Evolutionary conservation across 2,888 invertebrate genomes (phyloP), one percentile per base, ranked within the genome.

Genomic region (Drosophila macrospina): DNA sequence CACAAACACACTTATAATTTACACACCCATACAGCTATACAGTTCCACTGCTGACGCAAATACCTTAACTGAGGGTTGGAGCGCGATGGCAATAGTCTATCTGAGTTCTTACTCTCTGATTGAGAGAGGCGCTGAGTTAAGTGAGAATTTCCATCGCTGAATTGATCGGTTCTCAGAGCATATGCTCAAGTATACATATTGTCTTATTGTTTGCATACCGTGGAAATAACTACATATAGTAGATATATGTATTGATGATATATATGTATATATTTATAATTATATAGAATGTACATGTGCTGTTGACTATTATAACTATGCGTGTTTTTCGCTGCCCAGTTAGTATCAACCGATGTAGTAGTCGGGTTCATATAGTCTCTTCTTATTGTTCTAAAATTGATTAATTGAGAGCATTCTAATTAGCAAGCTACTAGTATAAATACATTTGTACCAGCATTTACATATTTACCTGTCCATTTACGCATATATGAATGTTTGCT

Each of bases 81-180:
- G 39, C 24, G 76, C 51, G 77, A 75, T 32, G 30, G 57, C 75
- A 57, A 62, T 72, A 75, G 61, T 48, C 51, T 32, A 51, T 30
- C 24, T 30, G 47, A 45, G 64, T 75, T 77, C 73, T 70, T 68
- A 72, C 64, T 42, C 69, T 64, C 41, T 32, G 36, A 36, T 54
- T n/a, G 8, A 30, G 26, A 59, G 59, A 55, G 64, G 5, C 36
- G 13, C n/a, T 54, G 47, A 7, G 41, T 42, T 15, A 15, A 36
- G 42, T 11, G 42, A 64, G 56, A 56, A 55, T 44, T 41, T 48
- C 55, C 44, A 55, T 36, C 30, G 57, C 57, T 69, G 44, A 69
- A 65, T 73, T 60, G 74, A 74, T 74, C 74, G 37, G 41, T 50
- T 68, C 72, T 74, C 74, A 42, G 16, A 34, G 51, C 20, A 13